Percentiles rank a stretch among this genome's conserved stretches.
Conservation (phyloP, 2,113 vertebrate genomes). For the Corydoras sp. region DNA sequence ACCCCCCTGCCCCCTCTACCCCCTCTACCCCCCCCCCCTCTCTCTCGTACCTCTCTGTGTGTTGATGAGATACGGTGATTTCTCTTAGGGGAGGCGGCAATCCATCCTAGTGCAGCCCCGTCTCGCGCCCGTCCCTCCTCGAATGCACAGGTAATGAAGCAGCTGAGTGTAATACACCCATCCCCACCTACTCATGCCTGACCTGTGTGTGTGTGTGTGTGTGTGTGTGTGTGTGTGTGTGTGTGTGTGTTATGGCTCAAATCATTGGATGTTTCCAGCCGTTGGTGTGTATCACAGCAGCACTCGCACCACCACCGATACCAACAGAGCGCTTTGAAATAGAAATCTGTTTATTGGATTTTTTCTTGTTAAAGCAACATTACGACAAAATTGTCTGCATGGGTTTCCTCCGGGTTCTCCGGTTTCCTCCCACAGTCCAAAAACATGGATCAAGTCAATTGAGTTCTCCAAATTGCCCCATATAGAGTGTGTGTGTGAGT, state of each 20-base stretch:
- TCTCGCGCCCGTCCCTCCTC: constrained; percentile 70
- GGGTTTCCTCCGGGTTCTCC: too few relatives aligned
- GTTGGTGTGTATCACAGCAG: too few relatives aligned
- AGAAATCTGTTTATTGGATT: too few relatives aligned
- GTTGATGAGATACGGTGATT: constrained; percentile 80
- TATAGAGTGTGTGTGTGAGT: too few relatives aligned
- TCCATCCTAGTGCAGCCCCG: constrained; percentile 80
- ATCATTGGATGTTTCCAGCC: too few relatives aligned
- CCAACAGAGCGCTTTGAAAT: too few relatives aligned
- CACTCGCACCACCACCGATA: too few relatives aligned
- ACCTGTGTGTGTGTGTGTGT: constrained; percentile 54
- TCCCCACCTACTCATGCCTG: constrained; percentile 53
- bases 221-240: constrained; percentile 43
- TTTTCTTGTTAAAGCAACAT: too few relatives aligned
- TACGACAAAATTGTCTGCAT: too few relatives aligned
- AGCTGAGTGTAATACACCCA: constrained; percentile 55
- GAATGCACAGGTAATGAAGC: constrained; percentile 73
- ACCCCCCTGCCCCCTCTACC: constrained; percentile 1
- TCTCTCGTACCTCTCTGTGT: constrained; percentile 46
- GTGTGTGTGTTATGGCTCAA: constrained; percentile 9
- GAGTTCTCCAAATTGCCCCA: too few relatives aligned
- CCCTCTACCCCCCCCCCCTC: constrained; percentile 48
- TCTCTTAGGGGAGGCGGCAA: constrained; percentile 79
- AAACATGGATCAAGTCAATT: too few relatives aligned
- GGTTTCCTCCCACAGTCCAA: too few relatives aligned